A percentile compares a stretch with the other conserved stretches of the same genome.
Conservation (phyloP, 1,140 invertebrate species). For the Calephelis virginiensis region DNA sequence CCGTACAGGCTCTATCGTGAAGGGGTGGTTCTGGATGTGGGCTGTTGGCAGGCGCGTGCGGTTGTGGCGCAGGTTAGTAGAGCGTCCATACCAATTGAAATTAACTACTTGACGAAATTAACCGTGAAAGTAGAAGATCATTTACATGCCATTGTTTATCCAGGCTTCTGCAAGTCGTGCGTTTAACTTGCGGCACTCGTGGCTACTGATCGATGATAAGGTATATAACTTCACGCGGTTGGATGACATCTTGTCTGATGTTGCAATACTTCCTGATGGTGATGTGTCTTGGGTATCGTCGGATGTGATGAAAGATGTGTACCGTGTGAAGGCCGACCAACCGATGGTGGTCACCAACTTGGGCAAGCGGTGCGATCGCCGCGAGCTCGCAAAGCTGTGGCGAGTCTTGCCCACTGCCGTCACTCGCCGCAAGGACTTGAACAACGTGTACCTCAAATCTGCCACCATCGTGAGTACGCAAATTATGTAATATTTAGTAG, state of each 20-base stretch:
- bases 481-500: not conserved
- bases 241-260: conserved; percentile 28
- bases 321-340: conserved; percentile 39
- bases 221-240: conserved; percentile 32
- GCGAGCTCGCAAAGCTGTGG: conserved; percentile 33
- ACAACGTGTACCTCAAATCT: conserved; percentile 43
- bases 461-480: conserved; percentile 40
- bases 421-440: conserved; percentile 44
- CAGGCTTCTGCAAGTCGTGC: conserved; percentile 53
- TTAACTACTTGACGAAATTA: not conserved
- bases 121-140: not conserved
- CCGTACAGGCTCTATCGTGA: conserved; percentile 46
- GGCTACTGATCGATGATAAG: conserved; percentile 45
- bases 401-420: conserved; percentile 37
- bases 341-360: conserved; percentile 34
- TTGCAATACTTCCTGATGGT: conserved; percentile 47
- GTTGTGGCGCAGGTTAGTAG: conserved; percentile 38
- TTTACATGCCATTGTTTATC: not conserved
- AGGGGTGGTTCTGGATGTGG: conserved; percentile 48
- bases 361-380: conserved; percentile 15
- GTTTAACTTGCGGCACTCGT: conserved; percentile 55
- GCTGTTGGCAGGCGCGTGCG: conserved; percentile 33
- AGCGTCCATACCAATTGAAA: not conserved
- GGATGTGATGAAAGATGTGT: conserved; percentile 46
- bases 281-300: conserved; percentile 42